Evolutionary conservation across 2,797 vertebrate genomes (phyloP).

Genomic region (Hybognathus amarus): DNA sequence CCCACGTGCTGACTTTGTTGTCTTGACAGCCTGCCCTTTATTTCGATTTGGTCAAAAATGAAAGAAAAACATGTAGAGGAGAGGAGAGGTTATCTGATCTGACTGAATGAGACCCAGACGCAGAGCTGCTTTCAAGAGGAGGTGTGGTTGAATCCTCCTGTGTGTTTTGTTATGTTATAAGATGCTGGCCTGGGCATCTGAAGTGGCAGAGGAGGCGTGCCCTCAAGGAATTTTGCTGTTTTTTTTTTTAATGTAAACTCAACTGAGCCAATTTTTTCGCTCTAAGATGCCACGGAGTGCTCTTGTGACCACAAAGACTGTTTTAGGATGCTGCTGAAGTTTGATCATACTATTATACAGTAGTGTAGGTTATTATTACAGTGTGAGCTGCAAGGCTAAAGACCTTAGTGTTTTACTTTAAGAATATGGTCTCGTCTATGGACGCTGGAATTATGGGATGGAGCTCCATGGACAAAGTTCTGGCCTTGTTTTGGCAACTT

Average conservation of each 20-base stretch:
- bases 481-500: slow-evolving; percentile 23
- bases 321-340: slow-evolving; percentile 18
- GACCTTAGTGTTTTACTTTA: background rate
- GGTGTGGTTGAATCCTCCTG: slow-evolving; percentile 11
- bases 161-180: background rate
- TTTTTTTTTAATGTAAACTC: background rate
- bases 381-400: slow-evolving; percentile 6
- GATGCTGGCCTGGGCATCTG: slow-evolving; percentile 22
- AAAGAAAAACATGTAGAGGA: background rate
- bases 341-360: background rate
- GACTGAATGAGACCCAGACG: background rate
- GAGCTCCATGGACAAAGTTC: slow-evolving; percentile 17
- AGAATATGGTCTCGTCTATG: background rate
- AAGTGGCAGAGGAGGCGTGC: slow-evolving; percentile 40
- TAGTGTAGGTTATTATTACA: slow-evolving; percentile 11
- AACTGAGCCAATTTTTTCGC: slow-evolving; percentile 21
- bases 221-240: slow-evolving; percentile 5
- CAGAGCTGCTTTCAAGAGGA: background rate
- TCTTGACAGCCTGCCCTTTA: background rate
- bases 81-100: slow-evolving; percentile 4
- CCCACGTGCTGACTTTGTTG: background rate
- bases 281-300: slow-evolving; percentile 10
- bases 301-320: slow-evolving; percentile 16
- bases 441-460: slow-evolving; percentile 32
- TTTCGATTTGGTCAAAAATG: background rate